These are phyloP conservation scores for Alectura lathami DNA, from an alignment of 2,113 vertebrate species.

Conservation along the genomic window DNA sequence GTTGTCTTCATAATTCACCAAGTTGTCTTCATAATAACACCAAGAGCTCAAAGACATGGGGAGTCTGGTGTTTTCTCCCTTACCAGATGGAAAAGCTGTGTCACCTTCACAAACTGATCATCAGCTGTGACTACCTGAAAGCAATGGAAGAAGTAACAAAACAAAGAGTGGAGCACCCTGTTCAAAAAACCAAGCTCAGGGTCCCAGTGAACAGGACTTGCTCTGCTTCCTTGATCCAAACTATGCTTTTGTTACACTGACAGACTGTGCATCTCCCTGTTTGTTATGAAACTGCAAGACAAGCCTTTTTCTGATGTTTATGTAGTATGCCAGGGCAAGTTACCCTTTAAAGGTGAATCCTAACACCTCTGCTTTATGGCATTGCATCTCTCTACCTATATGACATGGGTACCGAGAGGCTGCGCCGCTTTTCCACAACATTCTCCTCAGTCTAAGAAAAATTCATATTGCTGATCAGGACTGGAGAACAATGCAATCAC, in stretches of 20 bases:
- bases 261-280: background rate
- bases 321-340: background rate
- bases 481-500: background rate
- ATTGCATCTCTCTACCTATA: background rate
- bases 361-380: background rate
- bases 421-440: background rate
- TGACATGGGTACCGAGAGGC: accelerated
- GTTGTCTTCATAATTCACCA: background rate
- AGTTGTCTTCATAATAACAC: background rate
- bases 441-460: background rate
- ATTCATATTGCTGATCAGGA: background rate
- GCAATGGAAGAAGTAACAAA: background rate
- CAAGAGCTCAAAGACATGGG: too few species aligned
- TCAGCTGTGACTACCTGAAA: background rate
- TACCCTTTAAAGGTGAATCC: background rate
- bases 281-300: background rate
- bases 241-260: background rate
- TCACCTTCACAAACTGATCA: background rate
- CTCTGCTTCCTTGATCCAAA: background rate
- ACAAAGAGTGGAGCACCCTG: background rate
- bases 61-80: background rate
- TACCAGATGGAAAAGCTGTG: background rate
- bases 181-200: background rate
- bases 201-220: background rate
- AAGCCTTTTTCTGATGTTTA: background rate